Evolutionary conservation across 2,888 invertebrate genomes (phyloP), one percentile per base, ranked within the genome.

Genomic region (Amphimallon solstitiale): DNA sequence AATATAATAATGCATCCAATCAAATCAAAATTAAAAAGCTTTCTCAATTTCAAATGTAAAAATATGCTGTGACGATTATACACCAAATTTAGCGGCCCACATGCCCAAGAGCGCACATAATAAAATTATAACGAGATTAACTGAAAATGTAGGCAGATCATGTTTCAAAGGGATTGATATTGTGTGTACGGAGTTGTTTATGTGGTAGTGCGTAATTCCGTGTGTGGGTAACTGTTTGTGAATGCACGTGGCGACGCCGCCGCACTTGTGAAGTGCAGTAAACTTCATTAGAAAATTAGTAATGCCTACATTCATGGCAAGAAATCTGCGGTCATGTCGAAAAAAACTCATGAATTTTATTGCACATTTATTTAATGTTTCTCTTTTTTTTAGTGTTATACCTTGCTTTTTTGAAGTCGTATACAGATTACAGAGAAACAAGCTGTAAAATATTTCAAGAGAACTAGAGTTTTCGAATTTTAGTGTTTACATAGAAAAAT

Each of bases 211-310:
- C 21, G 56, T 56, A 56, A 56, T 7, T 40, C 35, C 38, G 40
- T 23, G 56, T 56, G 56, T 56, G 40, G 40, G 56, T 23, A 56
- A 40, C 37, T 21, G 40, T 56, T 56, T 56, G 21, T 40, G 40
- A 56, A 40, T 23, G 9, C 56, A 56, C 56, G 40, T 56, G 56
- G 56, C 40, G 21, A 23, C 56, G 4, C 21, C 40, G 23, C 14
- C 52, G 35, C 19, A 17, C 54, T 54, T 63, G 38, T 63, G 62
- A 67, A 65, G 63, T 59, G 63, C 65, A 54, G 67, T 67, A 65
- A 54, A 63, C 65, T 69, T 69, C 67, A 65, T 67, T 67, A 67
- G 60, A 65, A 59, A 67, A 69, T 67, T 69, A 67, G 67, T 67
- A 63, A 69, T 66, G 69, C 62, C 63, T 67, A 48, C 65, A 45